phyloP scores from a whole-genome alignment of 2,797 vertebrate species.

The Sebastes taczanowskii region DNA sequence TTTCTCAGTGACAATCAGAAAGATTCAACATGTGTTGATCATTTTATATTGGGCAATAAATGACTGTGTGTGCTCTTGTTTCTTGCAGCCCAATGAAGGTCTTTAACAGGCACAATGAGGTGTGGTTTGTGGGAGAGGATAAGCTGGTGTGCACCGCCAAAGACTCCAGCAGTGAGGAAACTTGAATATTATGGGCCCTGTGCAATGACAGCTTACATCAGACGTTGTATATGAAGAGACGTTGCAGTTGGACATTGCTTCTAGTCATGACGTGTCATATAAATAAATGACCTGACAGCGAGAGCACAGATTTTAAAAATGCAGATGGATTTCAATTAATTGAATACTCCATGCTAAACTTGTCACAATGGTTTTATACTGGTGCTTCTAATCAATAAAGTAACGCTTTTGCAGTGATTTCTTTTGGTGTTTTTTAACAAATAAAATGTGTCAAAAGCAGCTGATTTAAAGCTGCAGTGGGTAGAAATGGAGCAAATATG shows the following conservation, averaged over 20 bases:
- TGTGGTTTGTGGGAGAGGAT: conserved; percentile 71
- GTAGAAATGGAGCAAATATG: too few relatives aligned
- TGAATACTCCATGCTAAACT: not conserved
- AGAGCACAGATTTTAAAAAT: not conserved
- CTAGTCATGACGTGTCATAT: not conserved
- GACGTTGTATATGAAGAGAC: not conserved
- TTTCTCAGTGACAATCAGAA: not conserved
- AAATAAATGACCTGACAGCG: not conserved
- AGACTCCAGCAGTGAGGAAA: conserved; percentile 31
- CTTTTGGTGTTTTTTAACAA: not conserved
- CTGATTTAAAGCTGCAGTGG: not conserved
- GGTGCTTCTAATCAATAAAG: conserved; percentile 52
- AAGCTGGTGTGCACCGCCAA: conserved; percentile 50
- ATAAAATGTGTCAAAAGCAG: not conserved
- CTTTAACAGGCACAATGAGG: conserved; percentile 79
- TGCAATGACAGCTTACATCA: not conserved
- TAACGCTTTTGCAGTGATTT: conserved; percentile 4
- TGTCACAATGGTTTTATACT: not conserved
- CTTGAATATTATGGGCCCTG: not conserved
- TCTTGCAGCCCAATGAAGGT: conserved; percentile 76
- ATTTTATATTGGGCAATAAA: not conserved
- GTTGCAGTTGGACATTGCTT: not conserved
- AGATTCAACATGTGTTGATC: not conserved
- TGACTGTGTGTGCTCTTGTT: not conserved
- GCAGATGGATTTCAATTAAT: not conserved